A percentile compares a stretch with the other conserved stretches of the same genome.
Conservation (phyloP, 2,888 invertebrate genomes). For the Eilema depressum region DNA sequence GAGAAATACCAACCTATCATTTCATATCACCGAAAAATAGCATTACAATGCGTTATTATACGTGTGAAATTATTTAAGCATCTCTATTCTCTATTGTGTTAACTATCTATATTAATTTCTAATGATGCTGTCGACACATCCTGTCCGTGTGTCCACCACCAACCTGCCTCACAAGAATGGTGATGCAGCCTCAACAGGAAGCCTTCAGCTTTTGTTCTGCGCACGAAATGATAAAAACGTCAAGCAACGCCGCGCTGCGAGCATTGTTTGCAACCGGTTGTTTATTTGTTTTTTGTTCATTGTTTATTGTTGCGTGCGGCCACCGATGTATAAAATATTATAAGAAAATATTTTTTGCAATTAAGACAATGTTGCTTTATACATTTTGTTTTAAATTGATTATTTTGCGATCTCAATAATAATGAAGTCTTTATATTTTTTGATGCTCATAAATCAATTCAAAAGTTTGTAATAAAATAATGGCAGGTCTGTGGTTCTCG, state of each 20-base stretch:
- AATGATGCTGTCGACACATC: not conserved
- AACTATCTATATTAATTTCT: not conserved
- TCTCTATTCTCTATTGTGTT: not conserved
- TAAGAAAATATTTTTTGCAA: conserved; percentile 53
- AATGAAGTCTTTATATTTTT: conserved; percentile 54
- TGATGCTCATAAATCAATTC: conserved; percentile 50
- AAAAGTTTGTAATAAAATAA: conserved; percentile 48
- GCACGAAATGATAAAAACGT: conserved; percentile 85
- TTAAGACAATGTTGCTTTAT: conserved; percentile 63
- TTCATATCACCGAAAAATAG: too few relatives aligned
- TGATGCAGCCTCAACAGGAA: conserved; percentile 85
- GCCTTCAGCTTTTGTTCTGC: conserved; percentile 84
- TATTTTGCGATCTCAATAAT: conserved; percentile 48
- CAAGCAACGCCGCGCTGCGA: conserved; percentile 76
- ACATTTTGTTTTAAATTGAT: conserved; percentile 54
- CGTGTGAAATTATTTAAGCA: too few relatives aligned
- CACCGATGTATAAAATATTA: conserved; percentile 50
- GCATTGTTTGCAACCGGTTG: conserved; percentile 82
- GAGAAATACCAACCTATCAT: too few relatives aligned
- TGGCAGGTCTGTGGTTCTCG: conserved; percentile 24
- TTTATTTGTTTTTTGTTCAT: conserved; percentile 65
- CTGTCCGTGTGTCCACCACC: conserved; percentile 54
- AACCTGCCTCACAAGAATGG: conserved; percentile 80
- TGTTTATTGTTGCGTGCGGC: conserved; percentile 71
- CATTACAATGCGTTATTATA: too few relatives aligned